Percentiles rank a stretch among this genome's conserved stretches.
phyloP scores from a whole-genome alignment of 2,888 invertebrate genomes.

The Volucella inanis region DNA sequence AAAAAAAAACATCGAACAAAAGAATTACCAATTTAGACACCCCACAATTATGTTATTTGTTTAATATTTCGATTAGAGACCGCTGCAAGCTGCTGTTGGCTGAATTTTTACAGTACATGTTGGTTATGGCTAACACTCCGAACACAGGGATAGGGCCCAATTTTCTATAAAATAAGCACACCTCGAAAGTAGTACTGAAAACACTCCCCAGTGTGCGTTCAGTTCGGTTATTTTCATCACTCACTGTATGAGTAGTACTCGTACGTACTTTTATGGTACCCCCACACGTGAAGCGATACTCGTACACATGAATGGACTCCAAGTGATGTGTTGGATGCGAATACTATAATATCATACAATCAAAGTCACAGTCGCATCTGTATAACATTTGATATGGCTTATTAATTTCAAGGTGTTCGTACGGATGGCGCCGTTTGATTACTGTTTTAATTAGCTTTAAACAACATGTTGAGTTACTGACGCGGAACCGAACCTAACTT shows the following conservation, averaged over 20 bases:
- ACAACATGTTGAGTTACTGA: constrained; percentile 61
- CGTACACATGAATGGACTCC: neutral
- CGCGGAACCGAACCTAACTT: constrained; percentile 41
- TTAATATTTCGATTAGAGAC: constrained; percentile 12
- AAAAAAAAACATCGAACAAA: too few relatives aligned
- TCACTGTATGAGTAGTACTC: too few relatives aligned
- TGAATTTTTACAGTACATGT: constrained; percentile 27
- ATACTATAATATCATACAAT: too few relatives aligned
- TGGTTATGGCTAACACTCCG: constrained; percentile 2
- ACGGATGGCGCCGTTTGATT: constrained; percentile 73
- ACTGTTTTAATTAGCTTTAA: constrained; percentile 65
- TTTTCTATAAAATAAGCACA: constrained; percentile 41
- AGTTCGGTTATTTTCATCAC: too few relatives aligned
- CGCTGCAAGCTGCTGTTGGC: constrained; percentile 24
- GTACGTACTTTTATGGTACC: too few relatives aligned
- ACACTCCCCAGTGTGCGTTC: neutral
- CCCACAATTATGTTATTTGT: constrained; percentile 37
- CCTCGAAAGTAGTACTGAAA: constrained; percentile 41
- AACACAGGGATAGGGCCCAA: neutral
- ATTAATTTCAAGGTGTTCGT: constrained; percentile 68
- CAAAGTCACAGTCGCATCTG: constrained; percentile 1
- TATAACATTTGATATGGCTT: constrained; percentile 64
- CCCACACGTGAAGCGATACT: neutral
- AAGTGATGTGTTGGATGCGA: neutral
- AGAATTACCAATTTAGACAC: constrained; percentile 15